Evolutionary conservation across 2,113 vertebrate species (phyloP), one percentile per base, ranked within the genome.

Genomic region (Taxidea taxus): DNA sequence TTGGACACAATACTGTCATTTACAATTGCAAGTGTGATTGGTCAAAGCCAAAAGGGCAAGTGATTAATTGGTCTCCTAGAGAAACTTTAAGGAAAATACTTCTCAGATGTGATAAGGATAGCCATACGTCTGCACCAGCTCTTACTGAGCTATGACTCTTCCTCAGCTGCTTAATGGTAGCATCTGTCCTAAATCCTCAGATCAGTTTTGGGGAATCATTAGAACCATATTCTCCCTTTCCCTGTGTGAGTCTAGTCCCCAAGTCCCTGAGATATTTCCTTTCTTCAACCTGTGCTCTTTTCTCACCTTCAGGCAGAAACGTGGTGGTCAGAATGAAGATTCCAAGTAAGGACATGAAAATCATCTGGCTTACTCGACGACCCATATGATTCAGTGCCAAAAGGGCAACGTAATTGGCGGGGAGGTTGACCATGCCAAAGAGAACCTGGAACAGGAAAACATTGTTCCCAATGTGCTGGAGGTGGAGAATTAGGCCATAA

Each of bases 401-500:
- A 29, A 98, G 97, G 0, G 98, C 98, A 39, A 98, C 91, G 34
- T 98, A 97, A 54, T 98, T 99, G 4, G 98, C 98, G 0, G 98
- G 98, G 97, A 99, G 97, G 98, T 31, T 77, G 42, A 20, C 98
- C 99, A 12, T 99, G 98, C 99, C 99, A 1, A 99, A 99, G 85
- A 99, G 97, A 96, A 99, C 3, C 97, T 99, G 99, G 34, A 98
- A 98, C 96, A 99, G 89, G 97, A 99, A 99, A 78, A 99, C 97
- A 96, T 99, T 98, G 97, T 98, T 99, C 1, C 98, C 99, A 0
- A 99, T 98, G 95, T 98, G 94, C 37, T 98, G 98, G 94, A 98
- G 91, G 12, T 98, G 98, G 97, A 98, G 97, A 47, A 95, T 85
- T 74, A 98, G 16, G 49, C 98, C 98, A 0, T 99, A 99, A 56